Percentiles rank a stretch among this genome's conserved stretches.
Evolutionary conservation across 2,888 invertebrate genomes (phyloP).

Genomic region (Netelia virgata): DNA sequence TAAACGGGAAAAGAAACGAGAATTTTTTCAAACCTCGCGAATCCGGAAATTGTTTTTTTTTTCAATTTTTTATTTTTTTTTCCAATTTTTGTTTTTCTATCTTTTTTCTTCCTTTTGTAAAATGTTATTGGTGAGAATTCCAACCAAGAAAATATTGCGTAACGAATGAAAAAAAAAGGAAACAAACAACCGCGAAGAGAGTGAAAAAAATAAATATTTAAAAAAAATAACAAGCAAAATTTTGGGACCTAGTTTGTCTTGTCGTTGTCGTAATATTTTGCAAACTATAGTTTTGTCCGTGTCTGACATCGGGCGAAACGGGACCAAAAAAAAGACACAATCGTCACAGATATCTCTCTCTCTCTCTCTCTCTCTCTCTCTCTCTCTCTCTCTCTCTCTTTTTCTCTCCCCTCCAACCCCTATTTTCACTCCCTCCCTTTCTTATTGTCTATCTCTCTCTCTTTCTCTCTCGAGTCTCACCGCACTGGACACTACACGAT

Average conservation of each 20-base stretch:
- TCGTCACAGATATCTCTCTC: slow-evolving; percentile 75
- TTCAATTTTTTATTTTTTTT: not conserved
- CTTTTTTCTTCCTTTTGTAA: slow-evolving; percentile 20
- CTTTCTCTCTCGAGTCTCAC: slow-evolving; percentile 74
- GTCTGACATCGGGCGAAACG: slow-evolving; percentile 80
- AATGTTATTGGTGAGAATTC: slow-evolving; percentile 31
- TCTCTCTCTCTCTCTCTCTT: slow-evolving; percentile 64
- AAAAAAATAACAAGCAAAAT: slow-evolving; percentile 42
- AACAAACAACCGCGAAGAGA: slow-evolving; percentile 58
- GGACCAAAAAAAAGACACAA: slow-evolving; percentile 80
- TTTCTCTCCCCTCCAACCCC: slow-evolving; percentile 55
- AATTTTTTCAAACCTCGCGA: not conserved
- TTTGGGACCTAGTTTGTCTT: slow-evolving; percentile 78
- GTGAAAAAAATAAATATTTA: slow-evolving; percentile 21
- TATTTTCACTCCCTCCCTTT: slow-evolving; percentile 59
- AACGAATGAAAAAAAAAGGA: slow-evolving; percentile 14
- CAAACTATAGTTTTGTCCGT: slow-evolving; percentile 78
- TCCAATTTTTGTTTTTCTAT: slow-evolving; percentile 2
- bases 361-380: slow-evolving; percentile 66
- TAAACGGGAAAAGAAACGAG: slow-evolving; percentile 9
- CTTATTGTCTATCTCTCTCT: slow-evolving; percentile 55
- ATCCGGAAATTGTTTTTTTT: too few species aligned
- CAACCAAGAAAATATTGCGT: slow-evolving; percentile 11
- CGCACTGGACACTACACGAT: slow-evolving; percentile 81
- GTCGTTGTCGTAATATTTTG: slow-evolving; percentile 73